Percentiles rank a stretch among this genome's conserved stretches.
phyloP scores from a whole-genome alignment of 2,888 invertebrate genomes.

The Tinea semifulvella region DNA sequence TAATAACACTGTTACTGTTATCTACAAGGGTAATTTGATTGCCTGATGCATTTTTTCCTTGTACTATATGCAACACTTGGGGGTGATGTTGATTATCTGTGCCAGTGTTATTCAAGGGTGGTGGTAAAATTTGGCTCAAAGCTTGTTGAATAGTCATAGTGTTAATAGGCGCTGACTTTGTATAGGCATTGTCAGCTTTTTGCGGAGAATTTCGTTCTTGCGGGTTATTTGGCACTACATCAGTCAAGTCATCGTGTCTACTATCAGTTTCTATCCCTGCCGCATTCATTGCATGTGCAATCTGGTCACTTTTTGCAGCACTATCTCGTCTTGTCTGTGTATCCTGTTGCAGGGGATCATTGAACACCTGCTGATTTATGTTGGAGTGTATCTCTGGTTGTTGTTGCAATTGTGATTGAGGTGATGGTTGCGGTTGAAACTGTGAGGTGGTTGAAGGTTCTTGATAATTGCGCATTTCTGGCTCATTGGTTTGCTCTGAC shows the following conservation, averaged over 20 bases:
- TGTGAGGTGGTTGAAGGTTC: not conserved
- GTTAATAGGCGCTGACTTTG: slow-evolving; percentile 47
- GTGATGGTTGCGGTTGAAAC: not conserved
- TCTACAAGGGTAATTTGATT: slow-evolving; percentile 52
- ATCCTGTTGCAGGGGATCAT: no score
- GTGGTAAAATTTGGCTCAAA: slow-evolving; percentile 54
- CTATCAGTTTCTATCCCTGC: slow-evolving; percentile 43
- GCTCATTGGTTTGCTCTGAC: not conserved
- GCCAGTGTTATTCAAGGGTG: slow-evolving; percentile 45
- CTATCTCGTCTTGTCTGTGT: slow-evolving; percentile 23
- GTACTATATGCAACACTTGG: slow-evolving; percentile 58
- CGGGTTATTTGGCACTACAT: slow-evolving; percentile 62
- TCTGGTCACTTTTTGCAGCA: slow-evolving; percentile 48
- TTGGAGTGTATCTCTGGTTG: not conserved
- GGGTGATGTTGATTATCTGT: slow-evolving; percentile 37
- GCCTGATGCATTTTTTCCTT: slow-evolving; percentile 49
- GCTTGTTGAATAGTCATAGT: slow-evolving; percentile 57
- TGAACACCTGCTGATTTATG: no score
- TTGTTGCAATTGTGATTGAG: not conserved
- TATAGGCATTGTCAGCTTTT: slow-evolving; percentile 16
- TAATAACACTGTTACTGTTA: slow-evolving; percentile 47
- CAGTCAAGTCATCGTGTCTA: slow-evolving; percentile 50
- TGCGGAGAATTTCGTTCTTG: slow-evolving; percentile 16
- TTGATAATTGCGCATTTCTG: no score
- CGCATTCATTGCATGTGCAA: slow-evolving; percentile 56